Percentiles rank a stretch among this genome's conserved stretches.
Evolutionary conservation across 2,888 invertebrate species (phyloP).

Genomic region (Artemia sp.): DNA sequence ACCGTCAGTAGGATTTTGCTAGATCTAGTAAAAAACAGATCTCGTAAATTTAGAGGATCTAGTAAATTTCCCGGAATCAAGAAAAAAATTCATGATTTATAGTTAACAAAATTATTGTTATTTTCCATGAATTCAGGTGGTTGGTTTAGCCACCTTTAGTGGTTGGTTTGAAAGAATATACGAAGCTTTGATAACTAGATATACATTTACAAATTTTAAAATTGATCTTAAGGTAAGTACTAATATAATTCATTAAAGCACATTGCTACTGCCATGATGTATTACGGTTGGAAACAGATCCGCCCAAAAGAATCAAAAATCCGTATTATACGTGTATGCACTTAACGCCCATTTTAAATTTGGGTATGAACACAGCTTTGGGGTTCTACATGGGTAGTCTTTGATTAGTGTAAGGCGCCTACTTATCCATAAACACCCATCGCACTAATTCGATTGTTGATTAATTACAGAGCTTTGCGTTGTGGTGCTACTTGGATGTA

Average conservation of each 20-base stretch:
- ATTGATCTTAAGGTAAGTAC: too few species aligned
- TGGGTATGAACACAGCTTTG: background rate
- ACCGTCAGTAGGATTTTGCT: too few species aligned
- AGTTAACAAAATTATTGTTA: too few species aligned
- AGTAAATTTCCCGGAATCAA: too few species aligned
- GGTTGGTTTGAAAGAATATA: too few species aligned
- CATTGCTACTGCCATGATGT: background rate
- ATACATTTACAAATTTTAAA: too few species aligned
- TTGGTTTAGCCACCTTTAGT: too few species aligned
- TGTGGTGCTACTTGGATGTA: background rate
- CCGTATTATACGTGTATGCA: constrained; percentile 13
- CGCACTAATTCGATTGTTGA: constrained; percentile 9
- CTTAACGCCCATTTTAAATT: background rate
- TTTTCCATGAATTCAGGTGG: too few species aligned
- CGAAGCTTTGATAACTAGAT: too few species aligned
- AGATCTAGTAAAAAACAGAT: too few species aligned
- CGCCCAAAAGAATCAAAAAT: constrained; percentile 1
- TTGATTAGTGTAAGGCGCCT: constrained; percentile 13
- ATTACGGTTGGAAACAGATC: background rate
- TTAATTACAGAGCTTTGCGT: background rate
- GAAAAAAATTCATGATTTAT: too few species aligned
- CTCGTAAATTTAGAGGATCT: too few species aligned
- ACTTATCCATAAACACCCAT: constrained; percentile 15
- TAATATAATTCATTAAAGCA: background rate
- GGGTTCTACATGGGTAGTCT: constrained; percentile 14